phyloP scores from a whole-genome alignment of 1,140 invertebrate genomes.

The Lerema accius region DNA sequence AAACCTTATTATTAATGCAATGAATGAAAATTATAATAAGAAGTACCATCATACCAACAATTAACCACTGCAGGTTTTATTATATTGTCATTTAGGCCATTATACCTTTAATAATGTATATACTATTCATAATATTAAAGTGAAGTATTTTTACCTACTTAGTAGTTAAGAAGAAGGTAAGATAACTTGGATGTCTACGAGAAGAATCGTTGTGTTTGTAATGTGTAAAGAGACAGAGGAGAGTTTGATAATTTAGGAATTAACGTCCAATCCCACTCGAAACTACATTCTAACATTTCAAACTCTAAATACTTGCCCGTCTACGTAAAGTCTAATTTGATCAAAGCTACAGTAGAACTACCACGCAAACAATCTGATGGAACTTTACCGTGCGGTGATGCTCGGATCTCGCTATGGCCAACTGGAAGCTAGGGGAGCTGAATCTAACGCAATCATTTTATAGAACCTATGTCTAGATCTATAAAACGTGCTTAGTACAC shows the following conservation, averaged over 20 bases:
- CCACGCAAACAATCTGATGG: conserved; percentile 51
- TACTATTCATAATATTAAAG: too few species aligned
- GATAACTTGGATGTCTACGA: too few species aligned
- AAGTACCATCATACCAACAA: too few species aligned
- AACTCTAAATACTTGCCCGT: conserved; percentile 37
- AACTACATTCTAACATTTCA: conserved; percentile 5
- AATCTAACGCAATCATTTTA: conserved; percentile 67
- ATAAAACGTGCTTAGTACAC: conserved; percentile 62
- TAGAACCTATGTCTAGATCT: conserved; percentile 62
- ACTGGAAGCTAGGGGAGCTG: conserved; percentile 65
- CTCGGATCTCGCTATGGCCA: conserved; percentile 67
- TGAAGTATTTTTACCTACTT: too few species aligned
- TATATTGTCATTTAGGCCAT: too few species aligned
- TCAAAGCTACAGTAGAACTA: conserved; percentile 37
- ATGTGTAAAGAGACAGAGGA: background rate
- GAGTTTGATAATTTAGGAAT: background rate
- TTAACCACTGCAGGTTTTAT: too few species aligned
- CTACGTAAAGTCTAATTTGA: conserved; percentile 48
- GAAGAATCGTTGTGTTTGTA: too few species aligned
- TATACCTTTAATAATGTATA: too few species aligned
- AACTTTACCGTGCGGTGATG: conserved; percentile 75
- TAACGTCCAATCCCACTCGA: background rate
- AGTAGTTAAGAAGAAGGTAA: background rate
- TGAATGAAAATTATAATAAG: too few species aligned
- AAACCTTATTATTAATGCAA: too few species aligned